Base-by-base conservation (phyloP, 2,888 invertebrate species). In the Anarsia innoxiella region DNA sequence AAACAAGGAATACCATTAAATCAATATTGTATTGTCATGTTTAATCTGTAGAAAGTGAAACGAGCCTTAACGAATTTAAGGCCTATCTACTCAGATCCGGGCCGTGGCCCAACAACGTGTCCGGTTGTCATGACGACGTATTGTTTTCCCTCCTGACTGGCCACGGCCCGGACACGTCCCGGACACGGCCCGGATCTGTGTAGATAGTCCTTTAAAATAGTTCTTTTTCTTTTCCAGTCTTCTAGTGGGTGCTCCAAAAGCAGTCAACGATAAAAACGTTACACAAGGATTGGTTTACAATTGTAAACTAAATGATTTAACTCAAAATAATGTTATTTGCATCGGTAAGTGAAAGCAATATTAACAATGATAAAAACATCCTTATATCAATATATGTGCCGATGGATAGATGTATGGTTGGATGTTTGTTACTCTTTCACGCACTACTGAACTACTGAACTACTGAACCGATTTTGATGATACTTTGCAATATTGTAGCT, bases 171-270 rank as follows among this genome's bases (percentile, higher is more conserved):
- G n/a, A n/a, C n/a, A n/a, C n/a, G n/a, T n/a, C n/a, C n/a, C n/a
- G n/a, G n/a, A n/a, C n/a, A n/a, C n/a, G n/a, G n/a, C n/a, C n/a
- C n/a, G n/a, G 15, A 12, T n/a, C 14, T 12, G 12, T n/a, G 14
- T 14, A n/a, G 2, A 14, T 14, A n/a, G 5, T 11, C 19, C 11
- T 5, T 31, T 10, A 31, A 12, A 6, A 31, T 31, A n/a, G 10
- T 15, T 11, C 6, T 16, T 2, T 11, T 15, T 2, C 12, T 31
- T 10, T 60, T 56, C 8, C 59, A 79, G 79, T 1, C 48, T 78
- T 0, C 42, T 70, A 27, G 61, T 80, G 0, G 77, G 80, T 1
- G 80, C 80, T 3, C 79, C 79, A 0, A 77, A 70, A 46, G 66
- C 76, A 0, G 42, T 36, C 1, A 59, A 50, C 0, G 37, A 42